Percentiles rank a stretch among this genome's conserved stretches.
These are phyloP conservation scores for Drosophila tropicalis DNA, from an alignment of 1,140 invertebrate genomes.

Conservation along the genomic window DNA sequence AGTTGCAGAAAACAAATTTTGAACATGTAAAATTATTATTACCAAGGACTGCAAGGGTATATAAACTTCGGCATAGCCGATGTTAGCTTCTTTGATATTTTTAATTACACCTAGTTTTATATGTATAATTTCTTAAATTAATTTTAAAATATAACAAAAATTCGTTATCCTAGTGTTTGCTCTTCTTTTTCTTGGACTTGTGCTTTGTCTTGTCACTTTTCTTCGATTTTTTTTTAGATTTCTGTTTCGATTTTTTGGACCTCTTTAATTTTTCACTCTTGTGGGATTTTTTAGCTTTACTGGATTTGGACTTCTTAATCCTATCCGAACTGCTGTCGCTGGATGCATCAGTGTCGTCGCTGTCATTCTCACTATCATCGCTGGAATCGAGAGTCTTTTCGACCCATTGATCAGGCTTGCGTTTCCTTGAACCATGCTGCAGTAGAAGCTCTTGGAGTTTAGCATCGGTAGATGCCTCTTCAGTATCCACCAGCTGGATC, in stretches of 20 bases:
- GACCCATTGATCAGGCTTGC: conserved; percentile 59
- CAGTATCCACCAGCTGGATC: not conserved
- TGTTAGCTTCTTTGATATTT: too few relatives aligned
- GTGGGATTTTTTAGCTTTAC: conserved; percentile 60
- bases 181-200: conserved; percentile 68
- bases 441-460: conserved; percentile 66
- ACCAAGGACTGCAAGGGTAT: too few relatives aligned
- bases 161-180: conserved; percentile 32
- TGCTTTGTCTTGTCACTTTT: conserved; percentile 65
- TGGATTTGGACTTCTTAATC: conserved; percentile 42
- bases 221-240: conserved; percentile 72
- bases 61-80: too few relatives aligned
- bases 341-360: conserved; percentile 41
- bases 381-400: conserved; percentile 45
- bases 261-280: conserved; percentile 61
- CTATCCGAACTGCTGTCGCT: conserved; percentile 23
- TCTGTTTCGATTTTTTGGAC: conserved; percentile 59
- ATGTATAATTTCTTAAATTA: not conserved
- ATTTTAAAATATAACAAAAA: not conserved
- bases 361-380: conserved; percentile 54
- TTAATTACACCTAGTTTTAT: not conserved
- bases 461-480: conserved; percentile 53
- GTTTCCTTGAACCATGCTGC: conserved; percentile 56
- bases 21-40: too few relatives aligned
- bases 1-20: too few relatives aligned